Evolutionary conservation across 2,113 vertebrate species (phyloP), one percentile per base, ranked within the genome.

Genomic region (Nanorana parkeri): DNA sequence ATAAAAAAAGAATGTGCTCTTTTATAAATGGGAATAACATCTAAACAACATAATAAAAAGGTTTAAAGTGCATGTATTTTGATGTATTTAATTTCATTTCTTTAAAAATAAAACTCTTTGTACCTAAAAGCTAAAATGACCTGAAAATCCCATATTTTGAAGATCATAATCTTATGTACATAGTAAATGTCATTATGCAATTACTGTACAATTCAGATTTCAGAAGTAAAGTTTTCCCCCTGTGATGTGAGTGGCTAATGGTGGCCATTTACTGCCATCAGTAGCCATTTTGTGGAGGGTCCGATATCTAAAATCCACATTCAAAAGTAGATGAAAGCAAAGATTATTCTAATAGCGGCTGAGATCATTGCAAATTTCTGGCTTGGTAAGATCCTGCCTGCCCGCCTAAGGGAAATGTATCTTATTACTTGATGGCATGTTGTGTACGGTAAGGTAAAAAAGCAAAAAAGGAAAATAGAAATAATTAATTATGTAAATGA

Each of bases 181-280:
- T 32, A 32, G 65, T 36, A 67, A 67, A 32, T 15, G 19, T 24
- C 28, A 20, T 21, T 74, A 4, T 36, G n/a, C 55, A n/a, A 32
- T 60, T 23, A 68, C 28, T 21, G 28, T 56, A 60, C n/a, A 36
- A 60, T 36, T 76, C 17, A 36, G 15, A 19, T 29, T n/a, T 32
- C 41, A 13, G 51, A 56, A 56, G 32, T 67, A 20, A 5, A 32
- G 47, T 3, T 78, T 68, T 58, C 32, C 51, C 76, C 41, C 13
- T 68, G 24, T 36, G 52, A 60, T 60, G 65, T 47, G 16, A 21
- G 24, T 16, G n/a, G 15, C 36, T 68, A 55, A 68, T 68, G 47
- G 52, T 20, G 23, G 28, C 64, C 77, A 78, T 79, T 78, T 68
- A 68, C 52, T 47, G 65, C 60, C n/a, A 79, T 79, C 65, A 68